Conservation (phyloP, 2,113 vertebrate species). For the Glaucomys volans region DNA sequence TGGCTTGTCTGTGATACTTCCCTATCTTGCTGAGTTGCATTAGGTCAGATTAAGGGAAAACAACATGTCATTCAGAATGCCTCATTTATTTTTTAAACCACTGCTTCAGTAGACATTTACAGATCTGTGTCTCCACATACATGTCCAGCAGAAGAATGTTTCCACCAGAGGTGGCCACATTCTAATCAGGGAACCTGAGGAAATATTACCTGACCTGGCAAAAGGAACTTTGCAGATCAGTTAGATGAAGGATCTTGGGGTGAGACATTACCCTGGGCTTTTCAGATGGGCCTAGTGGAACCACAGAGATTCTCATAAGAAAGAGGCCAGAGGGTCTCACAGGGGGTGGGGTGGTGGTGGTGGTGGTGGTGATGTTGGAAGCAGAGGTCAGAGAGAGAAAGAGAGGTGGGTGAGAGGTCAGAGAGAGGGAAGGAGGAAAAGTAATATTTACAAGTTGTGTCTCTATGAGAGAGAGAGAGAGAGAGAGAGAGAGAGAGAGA, state of each 20-base stretch:
- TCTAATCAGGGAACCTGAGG: background rate
- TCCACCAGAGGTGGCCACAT: background rate
- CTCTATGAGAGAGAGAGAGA: background rate
- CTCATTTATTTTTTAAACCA: background rate
- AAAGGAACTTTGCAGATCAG: background rate
- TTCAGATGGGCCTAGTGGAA: background rate
- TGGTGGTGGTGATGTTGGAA: background rate
- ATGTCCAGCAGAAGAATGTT: background rate
- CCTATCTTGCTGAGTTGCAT: background rate
- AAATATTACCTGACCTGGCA: background rate
- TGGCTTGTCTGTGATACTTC: background rate
- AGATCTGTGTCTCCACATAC: background rate
- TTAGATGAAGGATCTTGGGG: background rate
- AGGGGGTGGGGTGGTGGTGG: background rate
- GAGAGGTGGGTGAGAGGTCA: background rate
- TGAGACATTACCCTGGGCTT: background rate
- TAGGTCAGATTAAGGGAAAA: background rate
- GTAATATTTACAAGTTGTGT: background rate
- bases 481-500: background rate
- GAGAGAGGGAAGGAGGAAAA: background rate
- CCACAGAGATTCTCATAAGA: background rate
- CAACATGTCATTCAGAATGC: background rate
- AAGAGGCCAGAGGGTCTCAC: background rate
- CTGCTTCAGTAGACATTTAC: background rate
- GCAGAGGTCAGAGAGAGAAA: background rate